Percentiles rank a stretch among this genome's conserved stretches.
These are phyloP conservation scores for Thalassophryne amazonica DNA, from an alignment of 2,797 vertebrate species.

Conservation along the genomic window DNA sequence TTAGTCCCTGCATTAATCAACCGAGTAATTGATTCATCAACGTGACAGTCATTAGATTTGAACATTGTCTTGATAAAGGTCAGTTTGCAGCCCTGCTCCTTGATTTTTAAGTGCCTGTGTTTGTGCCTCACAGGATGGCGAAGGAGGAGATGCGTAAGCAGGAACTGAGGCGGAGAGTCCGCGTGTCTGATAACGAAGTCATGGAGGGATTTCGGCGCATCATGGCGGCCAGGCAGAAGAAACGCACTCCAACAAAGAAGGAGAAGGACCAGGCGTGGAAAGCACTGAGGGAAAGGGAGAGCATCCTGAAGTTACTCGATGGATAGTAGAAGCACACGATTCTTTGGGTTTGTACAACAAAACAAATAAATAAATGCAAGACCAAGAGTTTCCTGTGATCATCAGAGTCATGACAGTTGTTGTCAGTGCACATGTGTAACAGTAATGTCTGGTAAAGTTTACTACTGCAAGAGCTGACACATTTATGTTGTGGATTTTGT, in stretches of 20 bases:
- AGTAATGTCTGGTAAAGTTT: slow-evolving; percentile 9
- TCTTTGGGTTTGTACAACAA: background rate
- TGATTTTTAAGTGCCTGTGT: background rate
- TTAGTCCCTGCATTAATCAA: no score
- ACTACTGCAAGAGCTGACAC: slow-evolving; percentile 7
- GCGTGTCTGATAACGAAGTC: slow-evolving; percentile 95
- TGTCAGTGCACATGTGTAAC: slow-evolving; percentile 17
- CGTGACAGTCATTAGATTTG: no score
- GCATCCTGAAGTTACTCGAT: slow-evolving; percentile 94
- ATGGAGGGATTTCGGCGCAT: slow-evolving; percentile 98
- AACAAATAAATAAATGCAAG: background rate
- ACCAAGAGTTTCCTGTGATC: background rate
- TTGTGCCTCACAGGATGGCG: slow-evolving; percentile 78
- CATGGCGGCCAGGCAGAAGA: slow-evolving; percentile 98
- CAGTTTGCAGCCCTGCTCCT: no score
- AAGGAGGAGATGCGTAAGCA: slow-evolving; percentile 95
- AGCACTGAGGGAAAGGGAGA: slow-evolving; percentile 94
- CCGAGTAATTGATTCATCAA: no score
- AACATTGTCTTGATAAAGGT: no score
- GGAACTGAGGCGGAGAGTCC: slow-evolving; percentile 92
- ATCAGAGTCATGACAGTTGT: slow-evolving; percentile 6
- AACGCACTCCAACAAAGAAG: slow-evolving; percentile 96
- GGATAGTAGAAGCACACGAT: slow-evolving; percentile 55
- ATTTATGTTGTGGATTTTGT: slow-evolving; percentile 23
- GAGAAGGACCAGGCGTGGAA: slow-evolving; percentile 99